These are phyloP conservation scores for Scaptodrosophila lebanonensis DNA, from an alignment of 1,140 invertebrate genomes.

Conservation along the genomic window DNA sequence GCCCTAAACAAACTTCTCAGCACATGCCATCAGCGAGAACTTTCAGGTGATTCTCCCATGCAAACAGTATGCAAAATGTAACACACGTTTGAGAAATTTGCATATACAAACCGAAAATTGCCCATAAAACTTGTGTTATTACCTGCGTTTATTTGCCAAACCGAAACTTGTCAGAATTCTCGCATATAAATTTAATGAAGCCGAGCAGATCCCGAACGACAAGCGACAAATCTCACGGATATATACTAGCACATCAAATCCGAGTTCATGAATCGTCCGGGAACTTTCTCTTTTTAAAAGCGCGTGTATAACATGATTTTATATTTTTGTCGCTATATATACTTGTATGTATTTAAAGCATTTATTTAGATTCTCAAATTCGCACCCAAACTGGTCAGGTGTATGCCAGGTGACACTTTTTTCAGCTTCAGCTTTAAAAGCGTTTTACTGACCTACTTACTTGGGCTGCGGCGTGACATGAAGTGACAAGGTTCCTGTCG, in stretches of 20 bases:
- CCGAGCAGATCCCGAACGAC: conserved; percentile 28
- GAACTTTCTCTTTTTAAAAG: conserved; percentile 72
- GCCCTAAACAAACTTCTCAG: too few species aligned
- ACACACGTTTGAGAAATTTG: conserved; percentile 52
- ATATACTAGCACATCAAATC: too few species aligned
- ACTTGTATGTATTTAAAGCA: conserved; percentile 64
- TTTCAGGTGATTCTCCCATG: conserved; percentile 11
- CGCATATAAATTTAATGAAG: conserved; percentile 57
- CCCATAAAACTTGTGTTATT: conserved; percentile 61
- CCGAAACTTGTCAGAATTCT: conserved; percentile 45
- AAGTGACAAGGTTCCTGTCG: conserved; percentile 54
- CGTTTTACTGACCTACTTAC: conserved; percentile 68
- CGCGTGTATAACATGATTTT: conserved; percentile 74
- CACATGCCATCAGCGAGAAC: conserved; percentile 13
- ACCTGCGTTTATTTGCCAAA: conserved; percentile 31
- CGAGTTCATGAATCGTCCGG: too few species aligned
- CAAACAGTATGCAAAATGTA: conserved; percentile 39
- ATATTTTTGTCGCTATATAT: too few species aligned
- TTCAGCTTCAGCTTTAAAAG: conserved; percentile 28
- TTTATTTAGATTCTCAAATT: conserved; percentile 55
- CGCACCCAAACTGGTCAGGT: conserved; percentile 43
- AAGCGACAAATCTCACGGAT: conserved; percentile 30
- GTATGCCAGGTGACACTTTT: conserved; percentile 66
- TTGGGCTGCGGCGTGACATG: conserved; percentile 51
- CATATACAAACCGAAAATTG: conserved; percentile 47